Evolutionary conservation across 2,113 vertebrate genomes (phyloP).

Genomic region (Brevimyrus niger): DNA sequence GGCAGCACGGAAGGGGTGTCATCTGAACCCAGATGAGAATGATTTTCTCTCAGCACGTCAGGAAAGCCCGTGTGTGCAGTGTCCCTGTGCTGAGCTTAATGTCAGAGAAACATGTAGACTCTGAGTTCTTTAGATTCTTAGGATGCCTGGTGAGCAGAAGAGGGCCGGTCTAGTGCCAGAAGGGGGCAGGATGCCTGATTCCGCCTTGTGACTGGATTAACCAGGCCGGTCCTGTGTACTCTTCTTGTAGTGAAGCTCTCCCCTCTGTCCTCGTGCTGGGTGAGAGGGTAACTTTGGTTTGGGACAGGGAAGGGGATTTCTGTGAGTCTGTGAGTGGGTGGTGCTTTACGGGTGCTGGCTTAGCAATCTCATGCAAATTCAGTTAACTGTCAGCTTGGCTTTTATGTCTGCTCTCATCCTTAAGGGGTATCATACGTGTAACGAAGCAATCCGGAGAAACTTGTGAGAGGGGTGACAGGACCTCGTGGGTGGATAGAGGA

Average conservation of each 20-base stretch:
- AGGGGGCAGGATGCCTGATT: slow-evolving; percentile 35
- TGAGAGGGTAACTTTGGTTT: not conserved
- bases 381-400: slow-evolving; percentile 63
- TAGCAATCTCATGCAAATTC: slow-evolving; percentile 77
- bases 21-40: not conserved
- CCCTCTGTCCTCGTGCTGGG: not conserved
- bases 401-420: slow-evolving; percentile 57
- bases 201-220: slow-evolving; percentile 36
- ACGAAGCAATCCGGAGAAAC: slow-evolving; percentile 68
- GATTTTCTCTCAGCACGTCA: not conserved
- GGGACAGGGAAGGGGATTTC: slow-evolving; percentile 18
- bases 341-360: slow-evolving; percentile 38
- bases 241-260: slow-evolving; percentile 42
- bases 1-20: not conserved
- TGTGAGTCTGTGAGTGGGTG: slow-evolving; percentile 1
- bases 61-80: not conserved
- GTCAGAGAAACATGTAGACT: not conserved
- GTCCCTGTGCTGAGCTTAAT: not conserved
- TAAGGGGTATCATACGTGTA: slow-evolving; percentile 53
- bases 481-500: not conserved
- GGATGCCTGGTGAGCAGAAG: not conserved
- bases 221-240: slow-evolving; percentile 17
- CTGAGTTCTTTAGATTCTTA: not conserved
- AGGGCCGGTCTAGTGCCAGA: not conserved
- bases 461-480: not conserved